Conservation (phyloP, 2,113 vertebrate species). For the Craseonycteris thonglongyai region DNA sequence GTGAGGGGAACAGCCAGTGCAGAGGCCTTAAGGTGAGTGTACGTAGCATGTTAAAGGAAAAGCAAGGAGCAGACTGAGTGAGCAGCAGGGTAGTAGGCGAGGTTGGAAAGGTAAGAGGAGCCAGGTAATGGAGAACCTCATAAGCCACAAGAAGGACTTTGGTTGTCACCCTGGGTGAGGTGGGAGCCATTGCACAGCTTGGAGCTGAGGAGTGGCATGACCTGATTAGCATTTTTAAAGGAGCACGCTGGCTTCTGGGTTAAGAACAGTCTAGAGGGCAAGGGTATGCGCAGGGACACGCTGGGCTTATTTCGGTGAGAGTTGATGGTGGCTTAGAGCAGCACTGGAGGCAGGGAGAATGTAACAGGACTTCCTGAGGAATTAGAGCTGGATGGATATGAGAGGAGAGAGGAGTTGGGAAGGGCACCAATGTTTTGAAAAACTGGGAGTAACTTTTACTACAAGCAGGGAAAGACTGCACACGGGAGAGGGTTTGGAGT, state of each 20-base stretch:
- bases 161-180: not conserved
- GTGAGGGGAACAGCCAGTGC: not conserved
- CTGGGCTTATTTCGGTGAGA: not conserved
- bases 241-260: not conserved
- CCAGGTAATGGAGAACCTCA: not conserved
- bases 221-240: not conserved
- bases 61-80: not conserved
- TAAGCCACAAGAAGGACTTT: not conserved
- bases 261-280: not conserved
- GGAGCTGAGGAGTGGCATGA: not conserved
- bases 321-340: not conserved
- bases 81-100: not conserved
- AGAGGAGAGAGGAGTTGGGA: not conserved
- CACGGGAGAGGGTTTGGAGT: accelerated
- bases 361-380: not conserved
- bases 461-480: not conserved
- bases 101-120: not conserved
- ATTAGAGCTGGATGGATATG: not conserved
- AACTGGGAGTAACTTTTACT: not conserved
- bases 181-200: not conserved
- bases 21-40: not conserved
- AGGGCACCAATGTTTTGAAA: too few relatives aligned
- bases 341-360: not conserved
- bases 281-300: not conserved
- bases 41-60: not conserved